Conservation (phyloP, 2,888 invertebrate genomes). For the Teleogryllus oceanicus region DNA sequence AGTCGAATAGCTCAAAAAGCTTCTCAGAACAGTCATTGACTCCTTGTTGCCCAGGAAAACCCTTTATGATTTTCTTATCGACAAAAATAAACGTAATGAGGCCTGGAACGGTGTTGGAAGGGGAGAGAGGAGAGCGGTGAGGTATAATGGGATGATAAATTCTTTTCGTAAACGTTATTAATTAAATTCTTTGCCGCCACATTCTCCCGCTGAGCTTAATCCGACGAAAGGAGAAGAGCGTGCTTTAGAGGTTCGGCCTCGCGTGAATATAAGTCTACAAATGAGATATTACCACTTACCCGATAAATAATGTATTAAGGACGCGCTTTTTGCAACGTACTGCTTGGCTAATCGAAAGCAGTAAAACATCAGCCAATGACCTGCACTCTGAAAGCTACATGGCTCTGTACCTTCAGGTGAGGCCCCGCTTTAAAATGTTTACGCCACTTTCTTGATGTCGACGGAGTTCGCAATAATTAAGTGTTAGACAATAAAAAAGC, state of each 20-base stretch:
- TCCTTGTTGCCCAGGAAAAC: neutral
- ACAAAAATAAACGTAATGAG: neutral
- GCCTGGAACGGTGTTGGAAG: neutral
- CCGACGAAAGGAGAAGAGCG: neutral
- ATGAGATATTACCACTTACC: neutral
- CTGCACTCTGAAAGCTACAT: too few relatives aligned
- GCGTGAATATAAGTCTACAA: neutral
- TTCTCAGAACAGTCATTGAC: neutral
- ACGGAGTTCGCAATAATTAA: too few relatives aligned
- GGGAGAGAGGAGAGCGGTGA: neutral
- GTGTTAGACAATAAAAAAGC: too few relatives aligned
- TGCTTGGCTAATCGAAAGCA: too few relatives aligned
- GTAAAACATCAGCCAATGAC: too few relatives aligned
- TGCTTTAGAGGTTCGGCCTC: neutral
- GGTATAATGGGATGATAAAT: neutral
- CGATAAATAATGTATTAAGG: too few relatives aligned
- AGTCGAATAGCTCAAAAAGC: neutral
- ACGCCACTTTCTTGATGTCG: too few relatives aligned
- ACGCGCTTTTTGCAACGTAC: too few relatives aligned
- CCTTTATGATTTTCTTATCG: constrained; percentile 5
- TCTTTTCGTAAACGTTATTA: neutral
- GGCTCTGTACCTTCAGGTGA: too few relatives aligned
- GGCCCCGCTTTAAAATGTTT: too few relatives aligned
- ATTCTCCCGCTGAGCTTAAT: neutral
- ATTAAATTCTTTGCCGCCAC: neutral